Base-by-base conservation (phyloP, 2,113 vertebrate genomes). In the Phyllostomus discolor region DNA sequence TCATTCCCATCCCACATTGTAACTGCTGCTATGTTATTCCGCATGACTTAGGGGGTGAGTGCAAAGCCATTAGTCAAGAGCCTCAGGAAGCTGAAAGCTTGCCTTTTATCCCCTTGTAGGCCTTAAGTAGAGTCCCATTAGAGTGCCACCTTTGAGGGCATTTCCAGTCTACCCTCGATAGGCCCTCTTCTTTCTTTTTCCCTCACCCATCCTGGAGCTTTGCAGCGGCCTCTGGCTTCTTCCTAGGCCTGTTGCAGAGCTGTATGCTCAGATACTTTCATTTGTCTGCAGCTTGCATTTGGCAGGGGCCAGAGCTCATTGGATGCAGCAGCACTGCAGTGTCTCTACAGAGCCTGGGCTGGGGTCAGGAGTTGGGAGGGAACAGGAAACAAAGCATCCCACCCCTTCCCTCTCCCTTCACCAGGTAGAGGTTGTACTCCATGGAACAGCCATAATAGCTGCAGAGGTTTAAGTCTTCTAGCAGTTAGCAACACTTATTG, bases 271-370 rank as follows among this genome's bases (percentile, higher is more conserved):
- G 26, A 83, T 73, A 62, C 67, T 88, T 81, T 62, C 33, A 92
- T 94, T 81, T 88, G 80, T 95, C 90, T 90, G 93, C 59, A 78
- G 82, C n/a, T 79, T 0, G 50, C 88, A 78, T 69, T 96, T 97
- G 92, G 94, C 93, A 85, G n/a, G 50, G 48, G 72, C 90, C 75
- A 75, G 95, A 98, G 97, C 97, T 97, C 96, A 98, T 98, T 98
- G 98, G 98, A 97, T 94, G 67, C 83, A 66, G 41, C 52, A 7
- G 38, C 96, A 97, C 97, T 97, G 97, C 98, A 98, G 97, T 98
- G 59, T 66, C 89, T 92, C 97, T 96, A 98, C 98, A 97, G 97
- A 97, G 92, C 81, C 78, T 26, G 87, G 87, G 91, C 95, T 96
- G 79, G 97, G 97, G 95, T 96, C 93, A 97, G 82, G 92, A 96